Percentiles rank a stretch among this genome's conserved stretches.
Evolutionary conservation across 2,888 invertebrate genomes (phyloP).

Genomic region (Mythimna albipuncta): DNA sequence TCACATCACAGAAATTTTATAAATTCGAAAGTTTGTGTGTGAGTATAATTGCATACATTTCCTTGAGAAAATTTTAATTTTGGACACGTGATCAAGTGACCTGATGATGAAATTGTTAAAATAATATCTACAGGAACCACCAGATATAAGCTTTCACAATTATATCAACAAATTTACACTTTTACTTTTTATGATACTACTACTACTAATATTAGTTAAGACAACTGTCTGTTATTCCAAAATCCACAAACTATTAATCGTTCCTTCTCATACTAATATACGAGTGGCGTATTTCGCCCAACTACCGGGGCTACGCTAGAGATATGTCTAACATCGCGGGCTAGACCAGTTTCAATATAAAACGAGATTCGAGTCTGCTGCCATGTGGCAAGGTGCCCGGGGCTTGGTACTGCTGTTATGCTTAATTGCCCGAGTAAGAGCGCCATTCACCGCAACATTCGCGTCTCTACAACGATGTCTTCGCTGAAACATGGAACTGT

Average conservation of each 20-base stretch:
- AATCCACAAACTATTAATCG: constrained; percentile 38
- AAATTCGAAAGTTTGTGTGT: too few relatives aligned
- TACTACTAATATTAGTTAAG: not conserved
- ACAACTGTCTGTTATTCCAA: not conserved
- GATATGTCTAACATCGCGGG: constrained; percentile 65
- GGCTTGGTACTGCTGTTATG: constrained; percentile 74
- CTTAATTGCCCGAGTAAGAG: constrained; percentile 80
- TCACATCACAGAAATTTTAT: too few relatives aligned
- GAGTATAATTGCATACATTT: too few relatives aligned
- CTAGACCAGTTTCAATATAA: constrained; percentile 72
- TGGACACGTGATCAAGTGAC: too few relatives aligned
- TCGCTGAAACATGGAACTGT: constrained; percentile 70
- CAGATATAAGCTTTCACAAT: too few relatives aligned
- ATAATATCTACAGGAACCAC: too few relatives aligned
- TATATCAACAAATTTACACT: too few relatives aligned
- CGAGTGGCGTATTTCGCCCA: constrained; percentile 46
- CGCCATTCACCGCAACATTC: constrained; percentile 77
- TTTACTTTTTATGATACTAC: too few relatives aligned
- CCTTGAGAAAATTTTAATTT: too few relatives aligned
- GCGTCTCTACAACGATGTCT: constrained; percentile 71
- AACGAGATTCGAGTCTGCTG: constrained; percentile 74
- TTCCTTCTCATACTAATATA: constrained; percentile 44
- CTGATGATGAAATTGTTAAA: too few relatives aligned
- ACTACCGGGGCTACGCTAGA: constrained; percentile 51
- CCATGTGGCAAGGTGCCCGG: constrained; percentile 85